phyloP scores from a whole-genome alignment of 2,113 vertebrate species.

The Synchiropus splendidus region DNA sequence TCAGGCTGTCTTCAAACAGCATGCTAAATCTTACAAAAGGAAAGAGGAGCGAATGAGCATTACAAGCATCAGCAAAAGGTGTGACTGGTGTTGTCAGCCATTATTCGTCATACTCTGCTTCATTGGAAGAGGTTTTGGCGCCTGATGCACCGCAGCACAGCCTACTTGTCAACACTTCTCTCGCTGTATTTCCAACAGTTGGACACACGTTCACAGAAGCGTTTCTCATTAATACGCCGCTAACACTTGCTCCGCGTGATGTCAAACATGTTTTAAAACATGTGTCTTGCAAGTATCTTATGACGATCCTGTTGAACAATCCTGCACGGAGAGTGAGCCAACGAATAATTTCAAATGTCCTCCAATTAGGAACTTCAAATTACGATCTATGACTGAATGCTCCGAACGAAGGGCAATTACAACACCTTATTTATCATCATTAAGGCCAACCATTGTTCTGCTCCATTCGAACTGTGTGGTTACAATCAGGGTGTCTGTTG shows the following conservation, averaged over 20 bases:
- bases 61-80: slow-evolving; percentile 64
- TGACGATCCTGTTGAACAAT: slow-evolving; percentile 21
- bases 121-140: slow-evolving; percentile 59
- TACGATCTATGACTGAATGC: slow-evolving; percentile 49
- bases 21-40: slow-evolving; percentile 58
- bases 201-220: slow-evolving; percentile 9
- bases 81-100: slow-evolving; percentile 66
- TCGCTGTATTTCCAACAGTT: slow-evolving; percentile 40
- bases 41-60: slow-evolving; percentile 49
- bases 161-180: slow-evolving; percentile 58
- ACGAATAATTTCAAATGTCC: slow-evolving; percentile 49
- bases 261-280: slow-evolving; percentile 18
- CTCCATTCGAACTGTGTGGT: slow-evolving; percentile 56
- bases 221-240: slow-evolving; percentile 1
- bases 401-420: slow-evolving; percentile 57
- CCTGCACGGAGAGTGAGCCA: slow-evolving; percentile 13
- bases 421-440: slow-evolving; percentile 66
- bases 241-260: background rate
- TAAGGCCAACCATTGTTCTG: slow-evolving; percentile 60
- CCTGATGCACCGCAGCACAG: slow-evolving; percentile 52
- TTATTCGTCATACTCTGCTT: slow-evolving; percentile 66
- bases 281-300: slow-evolving; percentile 31
- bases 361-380: slow-evolving; percentile 52
- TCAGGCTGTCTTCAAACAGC: slow-evolving; percentile 60
- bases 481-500: slow-evolving; percentile 67